Evolutionary conservation across 2,797 vertebrate genomes (phyloP).

Genomic region (Leontocebus nigricollis): DNA sequence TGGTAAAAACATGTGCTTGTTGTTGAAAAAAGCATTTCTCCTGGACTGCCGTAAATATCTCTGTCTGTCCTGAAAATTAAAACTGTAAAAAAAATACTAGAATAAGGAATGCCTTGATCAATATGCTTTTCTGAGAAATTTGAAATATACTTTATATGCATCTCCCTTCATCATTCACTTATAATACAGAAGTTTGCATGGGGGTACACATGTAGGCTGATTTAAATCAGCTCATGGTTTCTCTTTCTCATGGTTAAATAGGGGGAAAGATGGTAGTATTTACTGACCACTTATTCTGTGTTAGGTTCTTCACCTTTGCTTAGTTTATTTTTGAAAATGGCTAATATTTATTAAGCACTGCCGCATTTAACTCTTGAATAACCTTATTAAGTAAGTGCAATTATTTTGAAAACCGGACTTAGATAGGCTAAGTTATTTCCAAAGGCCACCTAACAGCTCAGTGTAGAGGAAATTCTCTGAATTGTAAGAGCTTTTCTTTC

Average conservation of each 20-base stretch:
- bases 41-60: not conserved
- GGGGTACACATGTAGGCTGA: not conserved
- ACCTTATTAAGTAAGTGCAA: not conserved
- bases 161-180: not conserved
- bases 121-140: conserved; percentile 23
- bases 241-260: conserved; percentile 18
- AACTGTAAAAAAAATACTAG: conserved; percentile 17
- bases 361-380: not conserved
- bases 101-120: conserved; percentile 25
- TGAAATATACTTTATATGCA: not conserved
- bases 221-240: not conserved
- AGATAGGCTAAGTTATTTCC: not conserved
- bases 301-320: not conserved
- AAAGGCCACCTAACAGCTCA: not conserved
- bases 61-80: conserved; percentile 48
- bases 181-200: not conserved
- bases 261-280: not conserved
- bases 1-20: not conserved
- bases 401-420: not conserved
- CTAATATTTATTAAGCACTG: not conserved
- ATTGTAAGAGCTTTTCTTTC: not conserved
- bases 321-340: not conserved
- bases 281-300: not conserved
- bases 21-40: conserved; percentile 14
- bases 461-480: not conserved